These are phyloP conservation scores for Coleophora flavipennella DNA, from an alignment of 2,888 invertebrate genomes.

Conservation along the genomic window DNA sequence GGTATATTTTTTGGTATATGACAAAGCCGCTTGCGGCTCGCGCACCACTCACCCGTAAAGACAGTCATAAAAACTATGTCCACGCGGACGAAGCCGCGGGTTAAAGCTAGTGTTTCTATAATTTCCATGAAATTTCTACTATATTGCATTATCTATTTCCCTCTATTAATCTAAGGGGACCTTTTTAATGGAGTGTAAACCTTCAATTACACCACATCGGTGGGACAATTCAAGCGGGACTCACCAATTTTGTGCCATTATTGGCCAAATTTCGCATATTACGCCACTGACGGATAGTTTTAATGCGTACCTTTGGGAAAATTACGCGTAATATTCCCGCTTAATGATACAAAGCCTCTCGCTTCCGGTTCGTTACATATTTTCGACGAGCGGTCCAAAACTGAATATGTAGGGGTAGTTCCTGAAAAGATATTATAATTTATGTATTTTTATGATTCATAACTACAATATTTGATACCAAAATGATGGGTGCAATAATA, in stretches of 20 bases:
- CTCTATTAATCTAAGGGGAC: slow-evolving; percentile 3
- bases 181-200: slow-evolving; percentile 49
- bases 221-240: slow-evolving; percentile 47
- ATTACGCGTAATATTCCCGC: slow-evolving; percentile 43
- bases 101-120: too few species aligned
- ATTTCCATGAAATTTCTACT: too few species aligned
- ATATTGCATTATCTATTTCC: slow-evolving; percentile 1
- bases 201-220: slow-evolving; percentile 46
- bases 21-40: too few species aligned
- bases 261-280: slow-evolving; percentile 44
- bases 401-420: too few species aligned
- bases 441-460: too few species aligned
- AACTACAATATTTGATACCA: too few species aligned
- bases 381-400: slow-evolving; percentile 12
- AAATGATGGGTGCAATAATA: too few species aligned
- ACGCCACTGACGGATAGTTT: slow-evolving; percentile 39
- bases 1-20: too few species aligned
- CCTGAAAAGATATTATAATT: too few species aligned
- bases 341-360: slow-evolving; percentile 51
- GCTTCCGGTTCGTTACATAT: slow-evolving; percentile 39
- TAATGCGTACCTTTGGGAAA: slow-evolving; percentile 41
- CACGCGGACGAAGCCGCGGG: too few species aligned
- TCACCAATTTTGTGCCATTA: slow-evolving; percentile 47
- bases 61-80: too few species aligned
- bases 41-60: too few species aligned